phyloP scores from a whole-genome alignment of 2,888 invertebrate genomes.

The Mimachlamys varia region DNA sequence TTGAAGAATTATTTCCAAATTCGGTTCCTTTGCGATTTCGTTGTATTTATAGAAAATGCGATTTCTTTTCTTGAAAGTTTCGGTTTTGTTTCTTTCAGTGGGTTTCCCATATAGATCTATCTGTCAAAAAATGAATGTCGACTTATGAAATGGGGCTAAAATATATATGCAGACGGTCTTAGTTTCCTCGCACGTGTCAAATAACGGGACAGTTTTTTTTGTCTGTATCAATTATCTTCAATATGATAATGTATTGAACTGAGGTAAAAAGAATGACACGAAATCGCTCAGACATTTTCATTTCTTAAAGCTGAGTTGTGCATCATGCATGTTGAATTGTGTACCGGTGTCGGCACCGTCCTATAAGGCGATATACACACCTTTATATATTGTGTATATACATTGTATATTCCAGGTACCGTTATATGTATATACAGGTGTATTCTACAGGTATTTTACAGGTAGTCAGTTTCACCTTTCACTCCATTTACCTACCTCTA shows the following conservation, averaged over 20 bases:
- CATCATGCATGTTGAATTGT: background rate
- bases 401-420: conserved; percentile 21
- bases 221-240: too few relatives aligned
- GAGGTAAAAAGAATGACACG: background rate
- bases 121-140: background rate
- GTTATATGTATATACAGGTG: conserved; percentile 15
- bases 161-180: background rate
- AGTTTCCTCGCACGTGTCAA: background rate
- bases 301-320: background rate
- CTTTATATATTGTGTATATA: background rate
- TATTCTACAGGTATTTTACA: conserved; percentile 24
- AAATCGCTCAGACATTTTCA: background rate
- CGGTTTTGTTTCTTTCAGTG: background rate
- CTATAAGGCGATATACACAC: background rate
- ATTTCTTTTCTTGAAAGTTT: background rate
- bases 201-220: background rate
- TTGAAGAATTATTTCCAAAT: background rate
- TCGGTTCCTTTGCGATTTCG: background rate
- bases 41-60: background rate
- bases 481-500: background rate
- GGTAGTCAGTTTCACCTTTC: background rate
- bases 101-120: background rate
- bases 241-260: too few relatives aligned
- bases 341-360: background rate
- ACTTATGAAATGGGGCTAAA: background rate